Base-by-base conservation (phyloP, 2,797 vertebrate genomes). In the Betta splendens region DNA sequence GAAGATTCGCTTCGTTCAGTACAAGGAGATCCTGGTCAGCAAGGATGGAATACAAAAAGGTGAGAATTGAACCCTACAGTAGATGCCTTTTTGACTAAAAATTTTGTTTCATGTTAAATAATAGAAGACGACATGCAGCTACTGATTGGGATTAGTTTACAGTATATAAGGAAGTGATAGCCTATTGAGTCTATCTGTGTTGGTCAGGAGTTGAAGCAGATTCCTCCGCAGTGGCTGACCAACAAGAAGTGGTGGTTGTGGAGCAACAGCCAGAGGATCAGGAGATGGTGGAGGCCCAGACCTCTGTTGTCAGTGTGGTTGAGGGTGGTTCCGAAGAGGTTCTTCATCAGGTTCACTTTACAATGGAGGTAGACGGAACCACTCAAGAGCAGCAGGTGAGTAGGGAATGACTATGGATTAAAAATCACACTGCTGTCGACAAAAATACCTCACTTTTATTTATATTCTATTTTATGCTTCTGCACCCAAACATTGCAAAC, bases 1-100 rank as follows among this genome's bases (percentile, higher is more conserved):
- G 75, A 99, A 98, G 85, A 95, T 98, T 28, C 94, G 94, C 39
- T 97, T 96, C 72, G 93, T 92, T 53, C 71, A 95, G 84, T 95
- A 92, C 81, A 97, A 95, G 82, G 95, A 97, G 49, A 90, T 94
- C 21, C 88, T 94, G 1, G 88, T 95, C 28, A 87, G 85, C 80
- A 96, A 95, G 74, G 95, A 98, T 42, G 94, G 93, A 0, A 1
- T 90, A 7, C 89, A 92, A 11, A 64, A 94, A 94, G 96, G 96
- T 98, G 11, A 49, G 76, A 29, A 37, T 54, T 29, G 18, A 17
- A 17, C 4, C 6, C 17, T 17, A 15, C 35, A 2, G 7, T 6
- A 5, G 37, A 4, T 47, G 16, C n/a, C 8, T 36, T 5, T 39
- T 3, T 12, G 5, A 20, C 44, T 43, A 2, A 7, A 25, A 8